Base-by-base conservation (phyloP, 2,888 invertebrate species). In the Atrina japonica region DNA sequence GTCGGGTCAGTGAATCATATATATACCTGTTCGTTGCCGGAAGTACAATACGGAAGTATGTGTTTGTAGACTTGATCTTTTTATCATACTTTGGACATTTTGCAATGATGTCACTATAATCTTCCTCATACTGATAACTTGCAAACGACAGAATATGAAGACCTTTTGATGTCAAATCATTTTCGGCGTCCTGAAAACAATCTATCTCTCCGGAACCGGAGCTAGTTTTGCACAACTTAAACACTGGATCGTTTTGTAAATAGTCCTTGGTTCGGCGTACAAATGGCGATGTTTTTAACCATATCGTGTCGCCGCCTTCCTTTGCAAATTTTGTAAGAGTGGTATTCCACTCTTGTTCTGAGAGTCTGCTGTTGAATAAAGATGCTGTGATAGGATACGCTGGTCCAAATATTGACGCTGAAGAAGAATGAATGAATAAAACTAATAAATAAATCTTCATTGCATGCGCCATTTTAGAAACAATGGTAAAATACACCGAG, bases 301-400 rank as follows among this genome's bases (percentile, higher is more conserved):
- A 52, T 1, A 86, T 76, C 5, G 85, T 84, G 59, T 87, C 85
- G 1, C 86, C 87, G 9, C 86, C 87, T 45, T 78, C 75, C 7
- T 60, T 53, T 45, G 71, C 59, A 64, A 86, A 87, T 18, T 76
- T 59, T 3, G 47, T 43, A 27, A 86, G 64, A 0, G 84, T 78
- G 3, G 58, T 25, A 63, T 80, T 77, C 85, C 84, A 85, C 49
- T 85, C 84, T 1, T 61, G 41, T 1, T 16, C 14, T 2, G 80
- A 66, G 60, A 75, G 84, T 14, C 84, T 69, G 58, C 85, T 83
- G 21, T 76, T 64, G 66, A 87, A 87, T 82, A 83, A 82, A 0
- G 86, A 71, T 0, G 83, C 84, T 1, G 85, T 85, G 3, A 87
- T 71, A 2, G 87, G 87, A 66, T 86, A 86, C 16, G 64, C 61